Evolutionary conservation across 2,113 vertebrate species (phyloP).

Genomic region (Salvelinus sp.): DNA sequence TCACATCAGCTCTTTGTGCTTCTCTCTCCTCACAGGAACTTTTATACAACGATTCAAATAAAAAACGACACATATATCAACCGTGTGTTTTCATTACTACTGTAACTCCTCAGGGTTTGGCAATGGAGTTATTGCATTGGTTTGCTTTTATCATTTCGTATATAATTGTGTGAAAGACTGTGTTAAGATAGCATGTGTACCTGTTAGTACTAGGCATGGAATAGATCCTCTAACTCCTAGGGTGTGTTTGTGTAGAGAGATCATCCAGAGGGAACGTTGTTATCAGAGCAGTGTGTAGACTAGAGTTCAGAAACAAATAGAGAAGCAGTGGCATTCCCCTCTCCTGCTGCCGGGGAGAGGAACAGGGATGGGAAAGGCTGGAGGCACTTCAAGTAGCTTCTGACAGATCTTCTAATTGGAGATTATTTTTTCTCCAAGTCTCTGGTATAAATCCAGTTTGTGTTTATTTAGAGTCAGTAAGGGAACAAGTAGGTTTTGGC

Average conservation of each 20-base stretch:
- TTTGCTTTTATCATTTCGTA: background rate
- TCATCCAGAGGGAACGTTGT: constrained; percentile 11
- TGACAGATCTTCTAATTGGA: constrained; percentile 42
- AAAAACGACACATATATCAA: background rate
- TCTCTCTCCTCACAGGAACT: background rate
- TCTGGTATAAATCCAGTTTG: constrained; percentile 43
- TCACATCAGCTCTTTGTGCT: background rate
- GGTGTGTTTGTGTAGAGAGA: background rate
- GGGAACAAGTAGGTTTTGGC: constrained; percentile 47
- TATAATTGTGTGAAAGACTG: background rate
- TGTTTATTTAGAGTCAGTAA: constrained; percentile 51
- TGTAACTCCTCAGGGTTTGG: too few relatives aligned
- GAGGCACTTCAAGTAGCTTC: constrained; percentile 32
- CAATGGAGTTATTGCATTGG: background rate
- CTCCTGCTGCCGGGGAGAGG: constrained; percentile 2
- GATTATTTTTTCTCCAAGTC: constrained; percentile 42
- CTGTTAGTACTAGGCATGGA: background rate
- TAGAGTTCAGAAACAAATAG: constrained; percentile 38
- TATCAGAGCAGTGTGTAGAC: constrained; percentile 22
- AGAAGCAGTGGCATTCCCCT: background rate
- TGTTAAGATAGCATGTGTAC: constrained; percentile 3
- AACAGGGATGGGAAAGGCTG: constrained; percentile 16
- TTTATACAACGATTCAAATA: background rate
- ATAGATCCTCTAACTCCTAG: background rate
- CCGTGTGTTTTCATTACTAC: background rate